Evolutionary conservation across 2,113 vertebrate genomes (phyloP).

Genomic region (Eublepharis macularius): DNA sequence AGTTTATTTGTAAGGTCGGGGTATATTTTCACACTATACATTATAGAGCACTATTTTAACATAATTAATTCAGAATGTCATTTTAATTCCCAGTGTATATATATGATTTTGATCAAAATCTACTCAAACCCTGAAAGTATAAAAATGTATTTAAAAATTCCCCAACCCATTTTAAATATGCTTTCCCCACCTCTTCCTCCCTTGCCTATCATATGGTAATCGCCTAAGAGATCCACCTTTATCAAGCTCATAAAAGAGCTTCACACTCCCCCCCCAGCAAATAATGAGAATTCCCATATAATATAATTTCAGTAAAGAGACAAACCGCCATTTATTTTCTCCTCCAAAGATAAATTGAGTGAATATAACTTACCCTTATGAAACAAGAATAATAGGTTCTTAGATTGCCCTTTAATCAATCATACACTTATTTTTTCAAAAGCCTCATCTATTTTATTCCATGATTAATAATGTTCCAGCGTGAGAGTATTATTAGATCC

Average conservation of each 20-base stretch:
- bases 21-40: neutral
- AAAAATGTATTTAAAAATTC: constrained; percentile 24
- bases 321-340: constrained; percentile 80
- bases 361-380: constrained; percentile 86
- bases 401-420: constrained; percentile 93
- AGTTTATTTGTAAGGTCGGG: constrained; percentile 40
- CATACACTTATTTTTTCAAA: constrained; percentile 89
- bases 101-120: constrained; percentile 21
- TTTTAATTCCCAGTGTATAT: neutral
- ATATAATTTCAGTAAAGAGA: constrained; percentile 74
- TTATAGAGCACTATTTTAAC: neutral
- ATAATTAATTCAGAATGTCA: neutral
- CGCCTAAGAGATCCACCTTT: constrained; percentile 33
- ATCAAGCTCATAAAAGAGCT: constrained; percentile 53
- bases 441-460: constrained; percentile 90
- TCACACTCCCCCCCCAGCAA: constrained; percentile 40
- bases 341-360: constrained; percentile 83
- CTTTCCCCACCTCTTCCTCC: constrained; percentile 20
- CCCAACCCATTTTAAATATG: neutral
- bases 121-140: neutral
- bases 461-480: constrained; percentile 91
- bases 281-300: constrained; percentile 67
- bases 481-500: constrained; percentile 88
- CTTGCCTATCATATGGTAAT: constrained; percentile 36
- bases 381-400: constrained; percentile 88